Evolutionary conservation across 2,113 vertebrate species (phyloP).

Genomic region (Lycocorax pyrrhopterus): DNA sequence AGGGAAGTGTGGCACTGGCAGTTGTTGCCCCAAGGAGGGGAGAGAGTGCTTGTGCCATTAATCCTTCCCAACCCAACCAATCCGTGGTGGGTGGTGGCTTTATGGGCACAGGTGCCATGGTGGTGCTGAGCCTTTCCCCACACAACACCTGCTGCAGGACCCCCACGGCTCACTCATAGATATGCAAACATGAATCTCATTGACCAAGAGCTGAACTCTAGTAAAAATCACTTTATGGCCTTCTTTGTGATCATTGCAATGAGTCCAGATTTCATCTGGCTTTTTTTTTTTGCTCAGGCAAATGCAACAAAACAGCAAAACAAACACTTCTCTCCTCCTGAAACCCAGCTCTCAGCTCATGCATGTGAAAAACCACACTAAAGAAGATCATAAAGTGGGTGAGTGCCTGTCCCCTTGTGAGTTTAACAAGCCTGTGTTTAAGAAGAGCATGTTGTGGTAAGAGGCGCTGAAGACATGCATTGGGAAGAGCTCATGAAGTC

Average conservation of each 20-base stretch:
- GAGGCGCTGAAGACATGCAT: neutral
- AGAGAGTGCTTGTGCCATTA: neutral
- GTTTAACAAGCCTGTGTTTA: neutral
- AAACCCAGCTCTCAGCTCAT: neutral
- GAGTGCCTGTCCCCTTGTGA: neutral
- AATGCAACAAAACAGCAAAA: neutral
- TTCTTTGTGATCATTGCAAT: neutral
- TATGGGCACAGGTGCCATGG: slow-evolving; percentile 11
- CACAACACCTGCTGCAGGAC: slow-evolving; percentile 37
- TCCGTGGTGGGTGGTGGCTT: neutral
- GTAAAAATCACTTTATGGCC: slow-evolving; percentile 49
- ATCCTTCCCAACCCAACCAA: neutral
- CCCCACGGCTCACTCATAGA: neutral
- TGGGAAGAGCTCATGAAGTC: neutral
- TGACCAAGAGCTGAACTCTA: slow-evolving; percentile 49
- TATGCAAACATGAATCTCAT: slow-evolving; percentile 43
- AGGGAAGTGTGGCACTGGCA: neutral
- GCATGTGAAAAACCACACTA: neutral
- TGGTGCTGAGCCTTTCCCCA: neutral
- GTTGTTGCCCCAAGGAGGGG: neutral
- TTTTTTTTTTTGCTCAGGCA: neutral
- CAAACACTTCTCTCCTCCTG: neutral
- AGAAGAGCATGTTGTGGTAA: neutral
- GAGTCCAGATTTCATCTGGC: neutral
- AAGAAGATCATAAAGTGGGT: neutral